These are phyloP conservation scores for Clivina fossor DNA, from an alignment of 2,888 invertebrate genomes.

Conservation along the genomic window DNA sequence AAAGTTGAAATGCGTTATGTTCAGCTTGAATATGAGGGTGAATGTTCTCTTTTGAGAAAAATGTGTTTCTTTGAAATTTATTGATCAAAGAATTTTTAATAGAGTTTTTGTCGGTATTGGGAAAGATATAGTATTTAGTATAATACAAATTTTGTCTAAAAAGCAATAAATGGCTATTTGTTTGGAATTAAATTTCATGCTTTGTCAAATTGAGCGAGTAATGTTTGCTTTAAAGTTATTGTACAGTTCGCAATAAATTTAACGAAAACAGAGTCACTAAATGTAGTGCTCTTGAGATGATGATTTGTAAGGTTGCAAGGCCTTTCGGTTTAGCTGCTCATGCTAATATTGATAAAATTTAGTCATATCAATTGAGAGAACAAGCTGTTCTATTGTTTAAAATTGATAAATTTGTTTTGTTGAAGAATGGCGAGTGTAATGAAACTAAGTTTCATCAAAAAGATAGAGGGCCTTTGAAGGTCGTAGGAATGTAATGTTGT, in stretches of 20 bases:
- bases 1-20: too few relatives aligned
- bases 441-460: constrained; percentile 17
- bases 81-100: too few relatives aligned
- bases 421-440: constrained; percentile 6
- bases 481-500: constrained; percentile 7
- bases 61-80: too few relatives aligned
- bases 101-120: too few relatives aligned
- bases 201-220: too few relatives aligned
- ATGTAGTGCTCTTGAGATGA: constrained; percentile 9
- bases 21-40: too few relatives aligned
- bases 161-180: too few relatives aligned
- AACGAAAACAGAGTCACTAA: constrained; percentile 7
- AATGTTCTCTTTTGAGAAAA: too few relatives aligned
- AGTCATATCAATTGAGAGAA: constrained; percentile 9
- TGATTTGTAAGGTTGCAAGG: constrained; percentile 2
- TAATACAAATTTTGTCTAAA: too few relatives aligned
- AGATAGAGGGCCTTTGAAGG: constrained; percentile 1
- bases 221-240: too few relatives aligned
- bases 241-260: neutral
- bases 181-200: too few relatives aligned
- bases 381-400: constrained; percentile 3
- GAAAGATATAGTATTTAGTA: too few relatives aligned
- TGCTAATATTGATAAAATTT: constrained; percentile 6
- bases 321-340: constrained; percentile 1
- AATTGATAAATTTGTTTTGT: constrained; percentile 1